Conservation (phyloP, 1,140 invertebrate genomes). For the Wiebesia pumilae region DNA sequence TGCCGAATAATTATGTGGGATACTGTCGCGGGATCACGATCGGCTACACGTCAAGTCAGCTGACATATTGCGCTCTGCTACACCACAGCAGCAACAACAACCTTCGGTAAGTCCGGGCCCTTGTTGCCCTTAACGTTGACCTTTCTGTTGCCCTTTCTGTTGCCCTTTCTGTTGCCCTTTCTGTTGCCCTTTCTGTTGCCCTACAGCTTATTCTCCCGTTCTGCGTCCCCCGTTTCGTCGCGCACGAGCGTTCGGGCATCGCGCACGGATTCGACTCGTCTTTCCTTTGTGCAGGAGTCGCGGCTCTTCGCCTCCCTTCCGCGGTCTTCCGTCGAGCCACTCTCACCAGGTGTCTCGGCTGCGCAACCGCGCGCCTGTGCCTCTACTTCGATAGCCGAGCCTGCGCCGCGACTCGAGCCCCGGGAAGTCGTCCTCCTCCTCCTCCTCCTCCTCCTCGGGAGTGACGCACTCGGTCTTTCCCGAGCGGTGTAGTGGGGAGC, state of each 20-base stretch:
- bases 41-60: slow-evolving; percentile 75
- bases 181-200: too few species aligned
- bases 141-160: neutral
- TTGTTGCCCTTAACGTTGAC: slow-evolving; percentile 49
- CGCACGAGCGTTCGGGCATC: neutral
- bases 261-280: neutral
- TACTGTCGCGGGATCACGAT: slow-evolving; percentile 69
- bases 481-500: neutral
- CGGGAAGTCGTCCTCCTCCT: neutral
- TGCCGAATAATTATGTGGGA: slow-evolving; percentile 71
- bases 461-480: slow-evolving; percentile 14
- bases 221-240: neutral
- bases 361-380: neutral
- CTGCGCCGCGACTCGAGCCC: neutral
- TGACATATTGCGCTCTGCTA: slow-evolving; percentile 76
- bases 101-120: slow-evolving; percentile 71
- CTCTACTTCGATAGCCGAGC: slow-evolving; percentile 15
- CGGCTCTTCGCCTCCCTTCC: neutral
- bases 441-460: neutral
- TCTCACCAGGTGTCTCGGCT: neutral
- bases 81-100: slow-evolving; percentile 74
- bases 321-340: too few species aligned
- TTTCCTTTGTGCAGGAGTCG: slow-evolving; percentile 7
- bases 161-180: slow-evolving; percentile 3
- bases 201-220: too few species aligned